phyloP scores from a whole-genome alignment of 2,797 vertebrate genomes.

The Sebastes oblongus region DNA sequence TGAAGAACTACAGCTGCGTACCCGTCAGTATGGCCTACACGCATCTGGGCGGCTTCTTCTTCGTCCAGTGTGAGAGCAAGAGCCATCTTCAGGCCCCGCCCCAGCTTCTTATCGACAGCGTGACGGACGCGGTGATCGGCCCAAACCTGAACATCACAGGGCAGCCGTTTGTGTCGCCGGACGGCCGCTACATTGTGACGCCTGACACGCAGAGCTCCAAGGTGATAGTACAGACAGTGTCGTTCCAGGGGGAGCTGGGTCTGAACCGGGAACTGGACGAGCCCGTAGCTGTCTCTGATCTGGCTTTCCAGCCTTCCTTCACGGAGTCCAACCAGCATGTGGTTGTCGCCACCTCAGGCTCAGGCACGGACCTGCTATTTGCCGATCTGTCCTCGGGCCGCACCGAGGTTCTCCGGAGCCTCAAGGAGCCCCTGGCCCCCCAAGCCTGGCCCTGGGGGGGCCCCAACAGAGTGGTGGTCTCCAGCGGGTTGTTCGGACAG shows the following conservation, averaged over 20 bases:
- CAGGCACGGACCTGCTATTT: constrained; percentile 87
- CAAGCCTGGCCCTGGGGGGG: constrained; percentile 88
- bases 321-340: constrained; percentile 87
- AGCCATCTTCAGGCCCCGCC: constrained; percentile 1
- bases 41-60: constrained; percentile 92
- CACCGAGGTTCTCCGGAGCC: constrained; percentile 81
- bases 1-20: constrained; percentile 85
- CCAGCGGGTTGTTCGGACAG: constrained; percentile 94
- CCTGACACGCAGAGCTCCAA: constrained; percentile 68
- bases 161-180: constrained; percentile 85
- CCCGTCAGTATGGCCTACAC: constrained; percentile 92
- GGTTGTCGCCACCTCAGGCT: constrained; percentile 84
- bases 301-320: constrained; percentile 93
- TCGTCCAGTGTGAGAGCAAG: constrained; percentile 86
- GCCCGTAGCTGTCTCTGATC: constrained; percentile 80
- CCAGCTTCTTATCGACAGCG: constrained; percentile 91
- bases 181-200: constrained; percentile 90
- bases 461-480: constrained; percentile 86
- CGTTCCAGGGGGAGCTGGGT: constrained; percentile 85
- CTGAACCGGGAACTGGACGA: constrained; percentile 78
- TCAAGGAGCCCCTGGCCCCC: constrained; percentile 85
- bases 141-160: constrained; percentile 83
- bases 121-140: constrained; percentile 89
- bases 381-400: constrained; percentile 88
- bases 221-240: constrained; percentile 88